Percentiles rank a stretch among this genome's conserved stretches.
Evolutionary conservation across 2,888 invertebrate species (phyloP).

Genomic region (Catocala fraxini): DNA sequence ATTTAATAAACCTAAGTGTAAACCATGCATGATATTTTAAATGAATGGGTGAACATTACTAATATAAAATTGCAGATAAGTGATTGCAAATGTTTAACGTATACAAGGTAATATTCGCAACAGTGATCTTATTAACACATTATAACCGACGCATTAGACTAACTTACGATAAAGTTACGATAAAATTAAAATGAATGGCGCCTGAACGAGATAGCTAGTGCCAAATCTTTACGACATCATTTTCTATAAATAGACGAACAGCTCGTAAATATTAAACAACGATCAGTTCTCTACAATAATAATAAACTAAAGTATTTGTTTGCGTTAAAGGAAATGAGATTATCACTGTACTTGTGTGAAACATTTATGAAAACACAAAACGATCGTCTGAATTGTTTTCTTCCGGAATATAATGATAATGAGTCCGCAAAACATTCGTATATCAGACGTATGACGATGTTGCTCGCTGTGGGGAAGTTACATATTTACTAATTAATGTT

Average conservation of each 20-base stretch:
- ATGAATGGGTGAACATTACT: too few species aligned
- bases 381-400: not conserved
- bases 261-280: slow-evolving; percentile 48
- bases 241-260: slow-evolving; percentile 51
- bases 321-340: slow-evolving; percentile 1
- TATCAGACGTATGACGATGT: too few species aligned
- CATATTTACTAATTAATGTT: slow-evolving; percentile 10
- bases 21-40: too few species aligned
- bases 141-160: not conserved
- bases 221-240: slow-evolving; percentile 58
- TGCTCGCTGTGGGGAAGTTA: not conserved
- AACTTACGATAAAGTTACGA: slow-evolving; percentile 9
- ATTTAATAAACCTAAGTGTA: not conserved
- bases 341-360: not conserved
- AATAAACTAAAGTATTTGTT: slow-evolving; percentile 20
- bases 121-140: not conserved
- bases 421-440: not conserved
- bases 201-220: slow-evolving; percentile 30
- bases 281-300: slow-evolving; percentile 30
- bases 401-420: not conserved
- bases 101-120: too few species aligned
- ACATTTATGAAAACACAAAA: slow-evolving; percentile 1
- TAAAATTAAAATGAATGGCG: slow-evolving; percentile 30
- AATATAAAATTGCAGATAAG: too few species aligned
- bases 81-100: too few species aligned